Percentiles rank a stretch among this genome's conserved stretches.
Conservation (phyloP, 2,888 invertebrate genomes). For the Sthenelais limicola region DNA sequence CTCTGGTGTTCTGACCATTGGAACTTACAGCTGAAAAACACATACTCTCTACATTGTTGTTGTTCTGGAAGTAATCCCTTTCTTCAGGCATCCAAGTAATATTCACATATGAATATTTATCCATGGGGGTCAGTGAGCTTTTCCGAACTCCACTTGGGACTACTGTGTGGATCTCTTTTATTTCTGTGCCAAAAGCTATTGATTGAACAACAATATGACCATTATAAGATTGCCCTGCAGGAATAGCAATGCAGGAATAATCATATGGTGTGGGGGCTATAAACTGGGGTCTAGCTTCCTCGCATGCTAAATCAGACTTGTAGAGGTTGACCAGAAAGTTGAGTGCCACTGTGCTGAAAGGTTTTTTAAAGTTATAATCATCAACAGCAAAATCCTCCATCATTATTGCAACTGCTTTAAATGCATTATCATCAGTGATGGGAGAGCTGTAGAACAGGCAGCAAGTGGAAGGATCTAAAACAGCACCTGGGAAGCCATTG, state of each 20-base stretch:
- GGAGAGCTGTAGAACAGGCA: neutral
- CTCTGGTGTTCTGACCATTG: neutral
- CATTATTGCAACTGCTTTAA: constrained; percentile 17
- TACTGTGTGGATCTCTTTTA: constrained; percentile 2
- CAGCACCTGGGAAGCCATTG: constrained; percentile 23
- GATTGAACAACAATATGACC: constrained; percentile 8
- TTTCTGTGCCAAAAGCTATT: neutral
- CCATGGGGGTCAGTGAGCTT: neutral
- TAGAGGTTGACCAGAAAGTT: constrained; percentile 13
- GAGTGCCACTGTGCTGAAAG: constrained; percentile 13
- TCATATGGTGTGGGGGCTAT: neutral
- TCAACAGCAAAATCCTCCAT: constrained; percentile 7
- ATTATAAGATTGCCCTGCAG: neutral
- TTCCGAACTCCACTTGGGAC: neutral
- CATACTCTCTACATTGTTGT: constrained; percentile 15
- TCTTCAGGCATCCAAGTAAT: neutral
- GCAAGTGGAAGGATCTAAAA: neutral
- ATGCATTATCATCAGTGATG: neutral
- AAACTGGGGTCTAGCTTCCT: neutral
- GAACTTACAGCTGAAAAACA: neutral
- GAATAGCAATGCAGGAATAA: neutral
- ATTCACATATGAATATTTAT: neutral
- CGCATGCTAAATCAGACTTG: neutral
- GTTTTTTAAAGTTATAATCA: neutral
- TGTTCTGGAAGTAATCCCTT: neutral